phyloP scores from a whole-genome alignment of 30 jellyfish, hydroid and myxozoan genomes.

The Hydra vulgaris region DNA sequence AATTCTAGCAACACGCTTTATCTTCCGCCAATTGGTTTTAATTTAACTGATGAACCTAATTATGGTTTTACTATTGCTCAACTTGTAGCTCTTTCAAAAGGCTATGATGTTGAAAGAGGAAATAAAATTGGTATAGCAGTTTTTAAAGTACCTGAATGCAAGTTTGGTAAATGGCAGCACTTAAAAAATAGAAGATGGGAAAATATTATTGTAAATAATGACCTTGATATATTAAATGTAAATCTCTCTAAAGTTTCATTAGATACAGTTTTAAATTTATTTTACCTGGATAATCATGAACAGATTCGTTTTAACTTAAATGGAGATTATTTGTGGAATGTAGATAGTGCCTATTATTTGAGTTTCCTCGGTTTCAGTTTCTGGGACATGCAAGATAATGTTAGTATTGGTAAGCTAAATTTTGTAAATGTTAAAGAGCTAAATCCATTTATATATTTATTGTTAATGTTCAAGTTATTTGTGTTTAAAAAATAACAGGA shows the following conservation, averaged over 20 bases:
- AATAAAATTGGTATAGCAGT: constrained; percentile 48
- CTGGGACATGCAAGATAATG: constrained; percentile 59
- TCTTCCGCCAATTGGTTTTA: constrained; percentile 58
- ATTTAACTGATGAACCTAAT: constrained; percentile 36
- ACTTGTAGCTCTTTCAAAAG: constrained; percentile 9
- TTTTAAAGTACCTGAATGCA: constrained; percentile 16
- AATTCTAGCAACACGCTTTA: background rate
- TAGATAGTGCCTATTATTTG: constrained; percentile 21
- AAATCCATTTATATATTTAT: background rate
- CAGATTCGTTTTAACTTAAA: constrained; percentile 29
- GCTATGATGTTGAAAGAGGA: constrained; percentile 31
- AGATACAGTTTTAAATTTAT: background rate
- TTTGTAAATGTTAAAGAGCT: too few species aligned
- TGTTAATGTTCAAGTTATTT: background rate
- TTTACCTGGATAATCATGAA: constrained; percentile 35
- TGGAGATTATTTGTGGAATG: constrained; percentile 42
- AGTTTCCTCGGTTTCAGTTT: constrained; percentile 36
- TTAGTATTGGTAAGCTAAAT: constrained; percentile 22
- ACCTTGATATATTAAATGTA: constrained; percentile 7
- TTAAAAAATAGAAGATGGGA: constrained; percentile 30
- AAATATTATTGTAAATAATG: constrained; percentile 11
- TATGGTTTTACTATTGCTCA: constrained; percentile 44
- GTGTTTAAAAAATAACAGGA: background rate
- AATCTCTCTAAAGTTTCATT: background rate
- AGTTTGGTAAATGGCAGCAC: constrained; percentile 55